Evolutionary conservation across 2,797 vertebrate species (phyloP).

Genomic region (Chelidonichthys spinosus): DNA sequence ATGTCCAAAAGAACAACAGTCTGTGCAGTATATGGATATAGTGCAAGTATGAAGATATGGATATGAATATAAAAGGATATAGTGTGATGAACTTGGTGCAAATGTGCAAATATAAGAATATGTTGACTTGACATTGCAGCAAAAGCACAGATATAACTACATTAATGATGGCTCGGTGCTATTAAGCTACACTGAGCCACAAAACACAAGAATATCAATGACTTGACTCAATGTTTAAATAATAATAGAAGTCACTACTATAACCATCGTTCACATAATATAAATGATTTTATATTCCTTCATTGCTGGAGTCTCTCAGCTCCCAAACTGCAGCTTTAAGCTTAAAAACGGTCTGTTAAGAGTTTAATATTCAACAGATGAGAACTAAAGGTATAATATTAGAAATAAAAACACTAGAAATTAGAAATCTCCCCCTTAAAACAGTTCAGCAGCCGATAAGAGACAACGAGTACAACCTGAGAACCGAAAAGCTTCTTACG

Average conservation of each 20-base stretch:
- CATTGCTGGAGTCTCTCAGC: background rate
- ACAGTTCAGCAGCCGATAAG: conserved; percentile 12
- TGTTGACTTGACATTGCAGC: background rate
- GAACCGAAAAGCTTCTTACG: conserved; percentile 71
- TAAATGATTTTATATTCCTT: background rate
- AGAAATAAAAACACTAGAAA: conserved; percentile 18
- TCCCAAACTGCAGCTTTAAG: background rate
- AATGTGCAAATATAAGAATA: background rate
- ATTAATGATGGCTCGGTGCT: background rate
- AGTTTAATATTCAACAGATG: background rate
- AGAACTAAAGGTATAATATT: background rate
- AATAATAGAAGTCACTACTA: background rate
- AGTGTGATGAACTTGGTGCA: too few species aligned
- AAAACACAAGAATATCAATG: background rate
- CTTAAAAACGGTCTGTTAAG: background rate
- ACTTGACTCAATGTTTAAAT: background rate
- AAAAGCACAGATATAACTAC: background rate
- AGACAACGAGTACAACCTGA: conserved; percentile 12
- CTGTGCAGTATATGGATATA: too few species aligned
- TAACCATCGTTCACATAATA: background rate
- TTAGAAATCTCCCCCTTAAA: background rate
- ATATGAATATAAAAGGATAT: too few species aligned
- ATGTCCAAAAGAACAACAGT: too few species aligned
- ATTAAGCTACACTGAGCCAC: background rate
- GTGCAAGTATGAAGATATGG: too few species aligned